These are phyloP conservation scores for Chelon labrosus DNA, from an alignment of 2,797 vertebrate genomes.

Conservation along the genomic window DNA sequence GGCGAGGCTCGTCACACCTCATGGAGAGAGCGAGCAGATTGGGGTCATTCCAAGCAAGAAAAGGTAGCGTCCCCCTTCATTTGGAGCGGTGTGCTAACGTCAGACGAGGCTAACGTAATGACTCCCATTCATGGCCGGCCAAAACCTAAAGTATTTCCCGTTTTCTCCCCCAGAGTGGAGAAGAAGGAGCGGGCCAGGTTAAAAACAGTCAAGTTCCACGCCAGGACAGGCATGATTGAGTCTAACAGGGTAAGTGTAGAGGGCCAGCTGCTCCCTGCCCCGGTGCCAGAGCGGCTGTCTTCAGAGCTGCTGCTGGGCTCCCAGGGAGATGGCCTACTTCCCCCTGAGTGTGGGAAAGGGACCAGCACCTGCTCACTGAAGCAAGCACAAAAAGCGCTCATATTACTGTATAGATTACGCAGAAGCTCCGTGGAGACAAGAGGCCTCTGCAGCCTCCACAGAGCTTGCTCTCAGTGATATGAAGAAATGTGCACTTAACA, in stretches of 20 bases:
- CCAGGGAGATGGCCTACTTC: slow-evolving; percentile 77
- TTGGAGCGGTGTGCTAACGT: neutral
- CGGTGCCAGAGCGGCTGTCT: slow-evolving; percentile 58
- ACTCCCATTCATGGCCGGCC: slow-evolving; percentile 4
- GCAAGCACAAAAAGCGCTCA: slow-evolving; percentile 64
- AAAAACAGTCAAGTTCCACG: slow-evolving; percentile 99
- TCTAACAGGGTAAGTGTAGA: slow-evolving; percentile 95
- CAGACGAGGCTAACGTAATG: neutral
- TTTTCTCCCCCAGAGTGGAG: slow-evolving; percentile 89
- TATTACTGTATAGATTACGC: slow-evolving; percentile 76
- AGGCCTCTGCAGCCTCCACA: slow-evolving; percentile 44
- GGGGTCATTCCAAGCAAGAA: slow-evolving; percentile 99
- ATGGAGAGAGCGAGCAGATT: slow-evolving; percentile 98
- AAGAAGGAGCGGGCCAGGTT: slow-evolving; percentile 99
- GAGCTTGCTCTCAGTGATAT: slow-evolving; percentile 19
- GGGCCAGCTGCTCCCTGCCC: slow-evolving; percentile 63
- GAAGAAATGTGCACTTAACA: slow-evolving; percentile 38
- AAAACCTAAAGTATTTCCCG: neutral
- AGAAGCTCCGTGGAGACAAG: slow-evolving; percentile 46
- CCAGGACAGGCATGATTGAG: slow-evolving; percentile 98
- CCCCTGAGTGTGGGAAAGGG: slow-evolving; percentile 74
- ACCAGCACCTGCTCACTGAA: slow-evolving; percentile 73
- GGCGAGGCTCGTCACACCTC: slow-evolving; percentile 96
- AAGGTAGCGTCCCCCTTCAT: slow-evolving; percentile 81
- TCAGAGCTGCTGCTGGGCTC: slow-evolving; percentile 73